phyloP scores from a whole-genome alignment of 2,113 vertebrate genomes.

The Silurus glanis region DNA sequence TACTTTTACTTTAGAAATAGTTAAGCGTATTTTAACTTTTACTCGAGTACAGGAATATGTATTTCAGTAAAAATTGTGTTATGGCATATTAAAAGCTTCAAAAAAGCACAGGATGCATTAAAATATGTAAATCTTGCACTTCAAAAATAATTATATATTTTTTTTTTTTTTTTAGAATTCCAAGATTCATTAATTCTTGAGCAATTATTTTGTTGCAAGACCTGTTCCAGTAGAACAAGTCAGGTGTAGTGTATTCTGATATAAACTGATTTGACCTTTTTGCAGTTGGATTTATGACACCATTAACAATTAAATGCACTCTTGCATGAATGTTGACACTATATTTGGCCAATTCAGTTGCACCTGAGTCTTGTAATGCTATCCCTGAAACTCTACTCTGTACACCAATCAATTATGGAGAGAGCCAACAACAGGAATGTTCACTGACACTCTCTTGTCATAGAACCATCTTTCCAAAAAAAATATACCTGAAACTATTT shows the following conservation, averaged over 20 bases:
- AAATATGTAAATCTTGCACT: not conserved
- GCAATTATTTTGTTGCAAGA: not conserved
- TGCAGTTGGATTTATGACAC: conserved; percentile 14
- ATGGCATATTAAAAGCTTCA: not conserved
- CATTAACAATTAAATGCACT: not conserved
- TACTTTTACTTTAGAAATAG: too few relatives aligned
- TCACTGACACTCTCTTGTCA: conserved; percentile 43
- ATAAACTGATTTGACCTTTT: not conserved
- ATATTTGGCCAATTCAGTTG: conserved; percentile 35
- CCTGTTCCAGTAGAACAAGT: not conserved
- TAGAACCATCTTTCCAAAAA: conserved; percentile 36
- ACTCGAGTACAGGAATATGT: too few relatives aligned
- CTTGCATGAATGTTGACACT: not conserved
- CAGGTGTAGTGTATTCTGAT: too few relatives aligned
- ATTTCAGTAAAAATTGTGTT: not conserved
- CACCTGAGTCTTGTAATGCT: conserved; percentile 46
- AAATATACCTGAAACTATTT: conserved; percentile 17
- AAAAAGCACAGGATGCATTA: not conserved
- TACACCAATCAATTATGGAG: conserved; percentile 52
- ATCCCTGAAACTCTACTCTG: conserved; percentile 52
- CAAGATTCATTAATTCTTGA: not conserved
- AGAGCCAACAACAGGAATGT: conserved; percentile 40
- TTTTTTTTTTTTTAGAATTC: not conserved
- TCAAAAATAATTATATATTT: not conserved
- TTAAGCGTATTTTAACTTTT: too few relatives aligned